phyloP scores from a whole-genome alignment of 1,140 invertebrate species.

The Tetragnatha versicolor region DNA sequence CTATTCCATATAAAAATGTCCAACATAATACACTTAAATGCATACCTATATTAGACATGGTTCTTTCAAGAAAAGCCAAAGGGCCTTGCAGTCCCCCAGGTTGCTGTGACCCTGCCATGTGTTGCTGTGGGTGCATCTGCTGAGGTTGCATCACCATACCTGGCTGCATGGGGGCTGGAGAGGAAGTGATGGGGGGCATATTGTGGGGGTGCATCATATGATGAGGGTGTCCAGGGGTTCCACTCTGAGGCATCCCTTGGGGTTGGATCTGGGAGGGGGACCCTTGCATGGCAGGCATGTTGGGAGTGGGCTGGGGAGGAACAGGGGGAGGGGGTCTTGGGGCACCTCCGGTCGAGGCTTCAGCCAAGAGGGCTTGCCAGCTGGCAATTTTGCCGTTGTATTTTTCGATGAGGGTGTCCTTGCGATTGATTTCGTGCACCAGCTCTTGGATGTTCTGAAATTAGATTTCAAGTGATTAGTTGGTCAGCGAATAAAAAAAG shows the following conservation, averaged over 20 bases:
- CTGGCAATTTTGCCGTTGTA: constrained; percentile 89
- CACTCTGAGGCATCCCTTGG: constrained; percentile 15
- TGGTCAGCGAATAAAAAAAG: background rate
- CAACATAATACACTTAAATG: too few species aligned
- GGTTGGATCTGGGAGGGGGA: constrained; percentile 31
- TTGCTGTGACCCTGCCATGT: constrained; percentile 20
- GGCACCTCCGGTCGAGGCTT: constrained; percentile 71
- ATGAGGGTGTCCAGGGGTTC: background rate
- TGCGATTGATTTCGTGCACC: constrained; percentile 79
- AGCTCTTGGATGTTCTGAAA: constrained; percentile 81
- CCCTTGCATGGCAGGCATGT: constrained; percentile 1
- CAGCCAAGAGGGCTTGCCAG: constrained; percentile 81
- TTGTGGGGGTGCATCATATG: constrained; percentile 50
- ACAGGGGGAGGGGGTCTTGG: constrained; percentile 65
- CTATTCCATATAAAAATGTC: too few species aligned
- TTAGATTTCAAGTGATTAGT: background rate
- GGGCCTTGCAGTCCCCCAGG: constrained; percentile 73
- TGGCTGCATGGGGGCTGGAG: constrained; percentile 16
- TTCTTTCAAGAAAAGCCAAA: constrained; percentile 80
- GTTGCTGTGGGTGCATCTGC: constrained; percentile 52
- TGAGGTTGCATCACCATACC: constrained; percentile 24
- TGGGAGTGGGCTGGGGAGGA: constrained; percentile 56
- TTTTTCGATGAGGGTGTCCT: constrained; percentile 85
- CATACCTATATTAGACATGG: constrained; percentile 81
- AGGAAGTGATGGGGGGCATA: constrained; percentile 57